Base-by-base conservation (phyloP, 2,113 vertebrate genomes). In the Hylia prasina region DNA sequence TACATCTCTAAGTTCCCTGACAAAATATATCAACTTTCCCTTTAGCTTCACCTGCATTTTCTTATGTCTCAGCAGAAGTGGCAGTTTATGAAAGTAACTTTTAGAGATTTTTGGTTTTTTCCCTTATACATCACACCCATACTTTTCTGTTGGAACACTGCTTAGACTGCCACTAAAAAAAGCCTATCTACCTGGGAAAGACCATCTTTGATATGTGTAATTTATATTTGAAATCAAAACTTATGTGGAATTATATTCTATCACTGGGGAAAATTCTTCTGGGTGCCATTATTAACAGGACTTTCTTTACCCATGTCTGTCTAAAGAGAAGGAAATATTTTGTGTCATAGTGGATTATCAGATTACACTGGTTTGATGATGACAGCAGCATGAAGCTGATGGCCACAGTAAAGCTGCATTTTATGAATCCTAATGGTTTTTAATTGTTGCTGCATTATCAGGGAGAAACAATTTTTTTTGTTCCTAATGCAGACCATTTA, bases 61-160 rank as follows among this genome's bases (percentile, higher is more conserved):
- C 48, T 77, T 18, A 53, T 40, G 9, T 69, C 47, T 81, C n/a
- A 40, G 20, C 4, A 78, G 18, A 64, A 81, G 2, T 40, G 13
- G 40, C 12, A 68, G 11, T 48, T 81, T 60, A 11, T 56, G 37
- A 69, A 65, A 33, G 12, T 9, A 69, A 65, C 12, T 3, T 50
- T n/a, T 39, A 31, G 56, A 33, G 6, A 28, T n/a, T 66, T 89
- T 69, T 30, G 0, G 1, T 4, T 48, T 35, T 69, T 89, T 73
- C 35, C n/a, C 16, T 84, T 19, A 35, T 16, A 5, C 1, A 48
- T 54, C 2, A 1, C 2, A 10, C 3, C 2, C 13, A 12, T 47
- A 70, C 1, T 63, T 73, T 61, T 40, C 22, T 82, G 22, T 63
- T 24, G 71, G 35, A 90, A 60, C 11, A 22, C 21, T 66, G 30